Conservation (phyloP, 2,113 vertebrate genomes). For the Microcebus tavaratra region DNA sequence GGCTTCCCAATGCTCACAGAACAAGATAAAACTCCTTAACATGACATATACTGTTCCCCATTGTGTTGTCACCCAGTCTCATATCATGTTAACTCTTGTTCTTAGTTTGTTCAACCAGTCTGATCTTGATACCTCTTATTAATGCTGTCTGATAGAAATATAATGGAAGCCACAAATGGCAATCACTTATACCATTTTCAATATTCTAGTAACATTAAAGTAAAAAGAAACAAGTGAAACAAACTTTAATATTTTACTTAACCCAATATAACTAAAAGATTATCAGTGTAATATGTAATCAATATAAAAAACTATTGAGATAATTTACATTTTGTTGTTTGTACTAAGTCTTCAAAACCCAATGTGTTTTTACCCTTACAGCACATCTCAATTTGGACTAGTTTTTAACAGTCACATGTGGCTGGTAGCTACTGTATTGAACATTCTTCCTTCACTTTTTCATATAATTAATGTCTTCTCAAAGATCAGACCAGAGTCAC, state of each 20-base stretch:
- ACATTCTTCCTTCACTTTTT: background rate
- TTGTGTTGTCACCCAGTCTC: background rate
- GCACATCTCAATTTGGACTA: background rate
- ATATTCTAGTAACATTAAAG: slow-evolving; percentile 10
- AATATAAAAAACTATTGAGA: background rate
- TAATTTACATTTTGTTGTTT: background rate
- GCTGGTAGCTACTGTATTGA: background rate
- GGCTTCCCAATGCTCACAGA: background rate
- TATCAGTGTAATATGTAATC: background rate
- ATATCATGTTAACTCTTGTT: background rate
- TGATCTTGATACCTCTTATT: background rate
- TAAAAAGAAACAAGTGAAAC: background rate
- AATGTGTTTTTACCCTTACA: background rate
- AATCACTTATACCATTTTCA: background rate
- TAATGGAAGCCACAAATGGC: background rate
- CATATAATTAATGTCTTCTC: background rate
- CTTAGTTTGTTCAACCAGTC: background rate
- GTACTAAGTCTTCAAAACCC: background rate
- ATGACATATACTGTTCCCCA: background rate
- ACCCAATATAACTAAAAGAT: background rate
- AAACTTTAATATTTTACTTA: background rate
- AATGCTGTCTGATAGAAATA: background rate
- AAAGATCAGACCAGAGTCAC: background rate
- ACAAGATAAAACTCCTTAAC: background rate
- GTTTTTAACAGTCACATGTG: background rate